Evolutionary conservation across 2,797 vertebrate genomes (phyloP).

Genomic region (Semotilus atromaculatus): DNA sequence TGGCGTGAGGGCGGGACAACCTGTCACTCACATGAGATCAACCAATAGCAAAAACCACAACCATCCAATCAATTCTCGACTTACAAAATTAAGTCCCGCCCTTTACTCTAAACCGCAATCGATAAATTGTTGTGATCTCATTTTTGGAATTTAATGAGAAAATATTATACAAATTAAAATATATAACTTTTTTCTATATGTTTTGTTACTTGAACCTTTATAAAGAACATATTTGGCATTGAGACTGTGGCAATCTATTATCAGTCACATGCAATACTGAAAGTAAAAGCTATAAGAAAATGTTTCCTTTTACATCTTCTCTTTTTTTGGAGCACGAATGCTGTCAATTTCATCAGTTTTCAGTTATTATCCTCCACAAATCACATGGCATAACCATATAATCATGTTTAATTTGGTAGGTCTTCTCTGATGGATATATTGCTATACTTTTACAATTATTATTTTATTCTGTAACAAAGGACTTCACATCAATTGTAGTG

Average conservation of each 20-base stretch:
- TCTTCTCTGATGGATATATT: no score
- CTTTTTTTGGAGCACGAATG: not conserved
- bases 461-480: not conserved
- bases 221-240: not conserved
- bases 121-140: not conserved
- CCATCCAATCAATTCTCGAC: no score
- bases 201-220: not conserved
- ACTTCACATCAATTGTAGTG: not conserved
- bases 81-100: no score
- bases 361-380: no score
- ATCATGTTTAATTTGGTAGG: no score
- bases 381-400: no score
- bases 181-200: not conserved
- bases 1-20: not conserved
- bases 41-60: not conserved
- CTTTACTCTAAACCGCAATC: not conserved
- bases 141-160: not conserved
- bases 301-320: no score
- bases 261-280: not conserved
- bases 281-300: not conserved
- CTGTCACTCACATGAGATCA: not conserved
- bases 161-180: not conserved
- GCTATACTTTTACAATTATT: not conserved
- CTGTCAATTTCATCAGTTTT: no score
- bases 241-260: not conserved